Conservation (phyloP, 2,888 invertebrate genomes). For the Panorpa germanica region DNA sequence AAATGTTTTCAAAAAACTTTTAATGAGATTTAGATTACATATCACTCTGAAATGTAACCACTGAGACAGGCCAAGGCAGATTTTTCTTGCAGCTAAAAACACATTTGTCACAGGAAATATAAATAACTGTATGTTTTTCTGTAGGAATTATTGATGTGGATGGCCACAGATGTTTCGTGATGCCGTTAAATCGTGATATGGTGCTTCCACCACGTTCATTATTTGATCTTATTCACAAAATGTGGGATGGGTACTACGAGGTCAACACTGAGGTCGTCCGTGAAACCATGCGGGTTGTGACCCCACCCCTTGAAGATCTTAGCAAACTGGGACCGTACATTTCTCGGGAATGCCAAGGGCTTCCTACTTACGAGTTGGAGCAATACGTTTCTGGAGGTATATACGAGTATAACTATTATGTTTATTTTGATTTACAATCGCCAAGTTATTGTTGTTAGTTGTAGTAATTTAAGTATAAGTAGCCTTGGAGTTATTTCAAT, state of each 20-base stretch:
- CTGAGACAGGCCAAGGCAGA: too few species aligned
- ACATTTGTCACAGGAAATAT: too few species aligned
- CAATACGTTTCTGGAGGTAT: slow-evolving; percentile 44
- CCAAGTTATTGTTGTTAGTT: not conserved
- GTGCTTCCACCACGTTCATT: slow-evolving; percentile 65
- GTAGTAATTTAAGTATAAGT: slow-evolving; percentile 6
- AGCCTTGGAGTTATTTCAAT: slow-evolving; percentile 9
- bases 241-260: slow-evolving; percentile 61
- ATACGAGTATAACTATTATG: slow-evolving; percentile 19
- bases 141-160: slow-evolving; percentile 61
- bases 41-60: too few species aligned
- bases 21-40: too few species aligned
- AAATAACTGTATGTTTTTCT: slow-evolving; percentile 13
- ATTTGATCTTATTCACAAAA: slow-evolving; percentile 60
- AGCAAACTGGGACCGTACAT: slow-evolving; percentile 48
- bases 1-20: too few species aligned
- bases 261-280: slow-evolving; percentile 64
- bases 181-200: slow-evolving; percentile 63
- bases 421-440: not conserved
- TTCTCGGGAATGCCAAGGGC: slow-evolving; percentile 44
- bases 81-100: too few species aligned
- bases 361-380: slow-evolving; percentile 55
- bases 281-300: slow-evolving; percentile 53
- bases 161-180: slow-evolving; percentile 67
- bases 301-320: slow-evolving; percentile 45